A percentile compares a stretch with the other conserved stretches of the same genome.
phyloP scores from a whole-genome alignment of 1,140 invertebrate genomes.

The Drosophila sp. region DNA sequence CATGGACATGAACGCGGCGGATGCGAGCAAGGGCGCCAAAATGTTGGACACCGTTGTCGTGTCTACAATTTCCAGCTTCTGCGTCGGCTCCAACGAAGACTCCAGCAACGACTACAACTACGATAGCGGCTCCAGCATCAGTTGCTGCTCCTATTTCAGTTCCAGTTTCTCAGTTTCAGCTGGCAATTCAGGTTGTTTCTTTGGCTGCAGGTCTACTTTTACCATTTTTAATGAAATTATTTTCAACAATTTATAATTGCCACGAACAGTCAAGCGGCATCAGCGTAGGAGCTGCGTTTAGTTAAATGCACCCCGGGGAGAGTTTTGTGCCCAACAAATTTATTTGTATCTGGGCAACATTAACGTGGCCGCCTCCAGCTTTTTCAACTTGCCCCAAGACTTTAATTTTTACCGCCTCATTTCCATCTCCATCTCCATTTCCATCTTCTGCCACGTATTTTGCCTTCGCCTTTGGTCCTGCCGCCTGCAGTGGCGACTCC shows the following conservation, averaged over 20 bases:
- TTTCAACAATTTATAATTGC: conserved; percentile 83
- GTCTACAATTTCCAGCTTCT: conserved; percentile 21
- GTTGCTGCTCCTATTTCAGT: background rate
- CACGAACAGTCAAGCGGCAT: conserved; percentile 59
- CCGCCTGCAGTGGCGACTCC: conserved; percentile 8
- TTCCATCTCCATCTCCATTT: background rate
- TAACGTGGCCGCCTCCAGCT: conserved; percentile 14
- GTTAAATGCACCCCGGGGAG: conserved; percentile 77
- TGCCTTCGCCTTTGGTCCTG: background rate
- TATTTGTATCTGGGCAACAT: conserved; percentile 36
- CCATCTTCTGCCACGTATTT: background rate
- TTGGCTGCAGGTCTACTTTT: conserved; percentile 57
- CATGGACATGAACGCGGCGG: conserved; percentile 19
- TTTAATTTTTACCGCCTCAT: background rate
- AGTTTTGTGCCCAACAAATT: conserved; percentile 71
- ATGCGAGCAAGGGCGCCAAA: conserved; percentile 24
- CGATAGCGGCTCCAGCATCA: background rate
- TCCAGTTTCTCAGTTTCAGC: conserved; percentile 16
- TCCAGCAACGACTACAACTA: background rate
- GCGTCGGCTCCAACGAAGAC: background rate
- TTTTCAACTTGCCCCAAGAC: conserved; percentile 20
- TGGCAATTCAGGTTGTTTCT: conserved; percentile 6
- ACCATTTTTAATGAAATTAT: conserved; percentile 83
- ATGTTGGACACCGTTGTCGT: conserved; percentile 26
- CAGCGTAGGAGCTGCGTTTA: conserved; percentile 49